Evolutionary conservation across 2,888 invertebrate genomes (phyloP).

Genomic region (Pyrgus malvae): DNA sequence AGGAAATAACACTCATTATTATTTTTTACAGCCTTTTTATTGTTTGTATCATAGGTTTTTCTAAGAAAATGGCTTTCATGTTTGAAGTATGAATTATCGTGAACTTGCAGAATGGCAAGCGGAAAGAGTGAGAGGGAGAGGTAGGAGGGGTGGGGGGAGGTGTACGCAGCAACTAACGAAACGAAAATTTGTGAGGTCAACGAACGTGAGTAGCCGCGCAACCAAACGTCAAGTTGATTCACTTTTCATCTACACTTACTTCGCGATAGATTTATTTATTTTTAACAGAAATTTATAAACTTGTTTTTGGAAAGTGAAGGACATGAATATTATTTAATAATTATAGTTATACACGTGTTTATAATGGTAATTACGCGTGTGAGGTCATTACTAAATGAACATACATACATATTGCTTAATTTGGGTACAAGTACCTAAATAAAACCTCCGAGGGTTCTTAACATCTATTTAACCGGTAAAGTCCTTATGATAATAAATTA

Average conservation of each 20-base stretch:
- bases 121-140: slow-evolving; percentile 33
- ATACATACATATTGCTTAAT: too few relatives aligned
- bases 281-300: slow-evolving; percentile 53
- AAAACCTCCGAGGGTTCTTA: too few relatives aligned
- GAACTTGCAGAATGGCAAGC: slow-evolving; percentile 58
- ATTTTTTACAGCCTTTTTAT: not conserved
- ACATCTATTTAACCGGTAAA: too few relatives aligned
- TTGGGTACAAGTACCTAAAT: too few relatives aligned
- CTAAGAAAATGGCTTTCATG: slow-evolving; percentile 34
- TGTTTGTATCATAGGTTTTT: slow-evolving; percentile 17
- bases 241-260: slow-evolving; percentile 78
- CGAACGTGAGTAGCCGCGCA: slow-evolving; percentile 76
- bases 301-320: slow-evolving; percentile 46
- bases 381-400: not conserved
- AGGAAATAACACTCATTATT: not conserved
- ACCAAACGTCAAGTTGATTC: slow-evolving; percentile 77
- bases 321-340: slow-evolving; percentile 12
- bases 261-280: slow-evolving; percentile 59
- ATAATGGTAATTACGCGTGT: not conserved
- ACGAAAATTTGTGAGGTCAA: slow-evolving; percentile 81
- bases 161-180: slow-evolving; percentile 71
- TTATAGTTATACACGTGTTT: slow-evolving; percentile 1
- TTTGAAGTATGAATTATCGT: slow-evolving; percentile 58
- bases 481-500: too few relatives aligned
- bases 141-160: slow-evolving; percentile 43